Evolutionary conservation across 2,888 invertebrate species (phyloP).

Genomic region (Fragum sueziense): DNA sequence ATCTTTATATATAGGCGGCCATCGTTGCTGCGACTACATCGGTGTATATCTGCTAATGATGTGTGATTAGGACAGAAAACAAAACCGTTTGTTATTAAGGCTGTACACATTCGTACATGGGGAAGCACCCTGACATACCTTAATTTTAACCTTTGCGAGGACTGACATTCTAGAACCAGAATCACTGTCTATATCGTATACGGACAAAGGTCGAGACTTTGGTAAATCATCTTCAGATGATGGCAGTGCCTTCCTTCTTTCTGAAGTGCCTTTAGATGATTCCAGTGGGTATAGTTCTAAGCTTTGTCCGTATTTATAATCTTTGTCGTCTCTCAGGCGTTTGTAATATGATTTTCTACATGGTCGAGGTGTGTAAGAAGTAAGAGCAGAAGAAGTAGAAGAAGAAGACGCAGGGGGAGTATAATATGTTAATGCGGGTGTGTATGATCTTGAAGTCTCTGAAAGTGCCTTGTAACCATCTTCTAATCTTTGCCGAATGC

Average conservation of each 20-base stretch:
- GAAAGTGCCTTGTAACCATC: conserved; percentile 64
- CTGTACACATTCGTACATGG: conserved; percentile 4
- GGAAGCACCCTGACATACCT: conserved; percentile 65
- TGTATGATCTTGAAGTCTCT: conserved; percentile 27
- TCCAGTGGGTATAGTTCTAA: conserved; percentile 63
- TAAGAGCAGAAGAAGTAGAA: conserved; percentile 29
- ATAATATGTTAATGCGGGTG: conserved; percentile 40
- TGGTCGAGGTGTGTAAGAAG: conserved; percentile 41
- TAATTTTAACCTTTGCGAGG: conserved; percentile 75
- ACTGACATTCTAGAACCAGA: conserved; percentile 66
- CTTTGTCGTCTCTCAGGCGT: conserved; percentile 57
- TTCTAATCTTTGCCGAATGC: conserved; percentile 62
- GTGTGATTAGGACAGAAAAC: conserved; percentile 8
- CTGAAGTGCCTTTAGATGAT: conserved; percentile 31
- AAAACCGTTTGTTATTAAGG: conserved; percentile 12
- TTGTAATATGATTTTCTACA: conserved; percentile 45
- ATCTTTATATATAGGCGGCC: conserved; percentile 38
- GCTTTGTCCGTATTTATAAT: conserved; percentile 57
- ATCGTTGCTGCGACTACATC: conserved; percentile 25
- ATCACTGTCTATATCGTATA: conserved; percentile 54
- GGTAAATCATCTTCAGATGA: conserved; percentile 50
- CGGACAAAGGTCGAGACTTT: conserved; percentile 52
- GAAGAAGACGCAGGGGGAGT: conserved; percentile 34
- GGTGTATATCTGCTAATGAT: neutral
- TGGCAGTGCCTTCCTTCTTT: conserved; percentile 32